Evolutionary conservation across 2,888 invertebrate genomes (phyloP).

Genomic region (Dasysyrphus albostriatus): DNA sequence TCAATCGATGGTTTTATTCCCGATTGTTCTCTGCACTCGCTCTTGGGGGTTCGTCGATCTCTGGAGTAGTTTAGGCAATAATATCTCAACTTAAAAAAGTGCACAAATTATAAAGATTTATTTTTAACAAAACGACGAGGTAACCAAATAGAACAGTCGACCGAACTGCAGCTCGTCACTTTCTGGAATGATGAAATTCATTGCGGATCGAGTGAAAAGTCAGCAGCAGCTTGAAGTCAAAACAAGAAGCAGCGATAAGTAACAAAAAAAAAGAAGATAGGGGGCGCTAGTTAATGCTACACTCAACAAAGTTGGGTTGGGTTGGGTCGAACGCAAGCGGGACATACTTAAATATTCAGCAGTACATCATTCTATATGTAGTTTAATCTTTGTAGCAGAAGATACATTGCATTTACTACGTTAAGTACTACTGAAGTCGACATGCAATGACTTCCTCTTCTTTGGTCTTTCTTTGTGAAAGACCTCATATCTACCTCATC

Average conservation of each 20-base stretch:
- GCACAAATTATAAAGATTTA: slow-evolving; percentile 12
- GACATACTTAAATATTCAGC: slow-evolving; percentile 58
- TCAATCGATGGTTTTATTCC: slow-evolving; percentile 58
- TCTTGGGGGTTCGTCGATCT: slow-evolving; percentile 62
- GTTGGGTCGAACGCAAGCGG: slow-evolving; percentile 52
- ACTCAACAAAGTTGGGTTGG: slow-evolving; percentile 31
- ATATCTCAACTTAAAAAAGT: slow-evolving; percentile 30
- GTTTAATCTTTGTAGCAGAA: slow-evolving; percentile 41
- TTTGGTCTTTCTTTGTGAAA: slow-evolving; percentile 26
- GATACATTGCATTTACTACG: slow-evolving; percentile 41
- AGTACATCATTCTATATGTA: slow-evolving; percentile 43
- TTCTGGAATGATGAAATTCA: slow-evolving; percentile 73
- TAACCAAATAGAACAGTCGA: slow-evolving; percentile 70
- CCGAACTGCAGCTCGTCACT: slow-evolving; percentile 76
- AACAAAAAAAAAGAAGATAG: slow-evolving; percentile 17
- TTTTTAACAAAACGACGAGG: slow-evolving; percentile 48
- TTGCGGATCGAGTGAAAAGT: slow-evolving; percentile 56
- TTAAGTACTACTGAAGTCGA: slow-evolving; percentile 68
- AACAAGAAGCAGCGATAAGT: background rate
- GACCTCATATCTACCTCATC: slow-evolving; percentile 4
- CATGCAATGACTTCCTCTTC: slow-evolving; percentile 72
- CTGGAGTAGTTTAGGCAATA: slow-evolving; percentile 9
- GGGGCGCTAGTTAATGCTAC: slow-evolving; percentile 64
- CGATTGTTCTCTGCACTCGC: slow-evolving; percentile 52
- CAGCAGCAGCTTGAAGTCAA: slow-evolving; percentile 33